phyloP scores from a whole-genome alignment of 1,140 invertebrate species.

The Dreissena polymorpha region DNA sequence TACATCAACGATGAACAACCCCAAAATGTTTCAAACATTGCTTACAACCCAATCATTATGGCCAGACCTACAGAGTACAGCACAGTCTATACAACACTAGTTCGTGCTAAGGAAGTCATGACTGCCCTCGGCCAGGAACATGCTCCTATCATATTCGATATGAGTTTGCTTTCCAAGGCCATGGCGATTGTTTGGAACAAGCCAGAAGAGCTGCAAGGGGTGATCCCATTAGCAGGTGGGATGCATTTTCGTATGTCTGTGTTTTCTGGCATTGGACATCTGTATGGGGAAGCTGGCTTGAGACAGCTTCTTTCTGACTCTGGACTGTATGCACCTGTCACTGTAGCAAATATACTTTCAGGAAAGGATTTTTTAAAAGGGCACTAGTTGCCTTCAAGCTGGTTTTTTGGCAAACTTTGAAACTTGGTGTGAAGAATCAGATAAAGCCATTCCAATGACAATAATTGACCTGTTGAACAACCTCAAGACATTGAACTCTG shows the following conservation, averaged over 20 bases:
- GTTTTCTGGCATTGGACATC: conserved; percentile 13
- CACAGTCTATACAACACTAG: conserved; percentile 33
- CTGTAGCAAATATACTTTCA: conserved; percentile 12
- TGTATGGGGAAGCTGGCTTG: no score
- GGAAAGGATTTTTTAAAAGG: conserved; percentile 34
- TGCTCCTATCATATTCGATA: conserved; percentile 21
- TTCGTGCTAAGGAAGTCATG: conserved; percentile 14
- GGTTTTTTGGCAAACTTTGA: background rate
- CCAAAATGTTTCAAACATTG: background rate
- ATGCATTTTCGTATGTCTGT: conserved; percentile 41
- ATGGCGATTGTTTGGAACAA: conserved; percentile 24
- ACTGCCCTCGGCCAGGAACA: conserved; percentile 5
- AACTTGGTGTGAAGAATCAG: background rate
- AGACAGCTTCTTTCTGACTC: conserved; percentile 4
- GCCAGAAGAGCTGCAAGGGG: conserved; percentile 14
- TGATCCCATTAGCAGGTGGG: conserved; percentile 24
- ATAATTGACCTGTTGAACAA: background rate
- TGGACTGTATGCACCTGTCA: conserved; percentile 6
- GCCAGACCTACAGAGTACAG: conserved; percentile 30
- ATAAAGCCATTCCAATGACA: background rate
- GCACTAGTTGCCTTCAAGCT: conserved; percentile 9
- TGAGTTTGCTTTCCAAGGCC: conserved; percentile 22
- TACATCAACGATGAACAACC: background rate
- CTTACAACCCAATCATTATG: conserved; percentile 47
- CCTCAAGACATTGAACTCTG: background rate